phyloP scores from a whole-genome alignment of 2,888 invertebrate species.

The Isoperla grammatica region DNA sequence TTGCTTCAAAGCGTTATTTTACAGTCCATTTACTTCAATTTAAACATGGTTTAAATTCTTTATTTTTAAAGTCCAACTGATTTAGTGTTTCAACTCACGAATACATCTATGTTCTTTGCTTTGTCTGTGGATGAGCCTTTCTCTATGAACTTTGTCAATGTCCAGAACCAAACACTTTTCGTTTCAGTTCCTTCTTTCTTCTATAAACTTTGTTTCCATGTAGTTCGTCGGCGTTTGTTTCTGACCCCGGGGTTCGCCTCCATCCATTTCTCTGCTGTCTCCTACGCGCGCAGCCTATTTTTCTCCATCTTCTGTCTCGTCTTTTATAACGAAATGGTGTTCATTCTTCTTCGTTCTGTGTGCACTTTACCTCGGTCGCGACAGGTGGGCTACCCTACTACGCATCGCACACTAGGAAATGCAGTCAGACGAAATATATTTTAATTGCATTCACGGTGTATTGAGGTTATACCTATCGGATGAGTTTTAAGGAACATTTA shows the following conservation, averaged over 20 bases:
- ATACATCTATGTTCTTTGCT: not conserved
- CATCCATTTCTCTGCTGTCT: constrained; percentile 22
- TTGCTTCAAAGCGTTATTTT: too few relatives aligned
- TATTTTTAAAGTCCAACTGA: not conserved
- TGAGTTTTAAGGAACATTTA: too few relatives aligned
- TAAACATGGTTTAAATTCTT: too few relatives aligned
- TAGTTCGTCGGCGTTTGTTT: constrained; percentile 10
- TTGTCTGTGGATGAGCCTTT: not conserved
- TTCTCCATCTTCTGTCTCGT: constrained; percentile 1
- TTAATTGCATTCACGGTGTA: too few relatives aligned
- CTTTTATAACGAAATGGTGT: not conserved
- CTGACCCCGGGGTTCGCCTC: constrained; percentile 11
- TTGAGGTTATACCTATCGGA: too few relatives aligned
- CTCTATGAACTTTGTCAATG: constrained; percentile 4
- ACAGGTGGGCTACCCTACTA: too few relatives aligned
- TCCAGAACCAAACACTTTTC: not conserved
- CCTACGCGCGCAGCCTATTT: constrained; percentile 19
- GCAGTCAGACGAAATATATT: too few relatives aligned
- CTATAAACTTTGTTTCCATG: constrained; percentile 16
- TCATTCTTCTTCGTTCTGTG: constrained; percentile 24
- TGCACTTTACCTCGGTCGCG: not conserved
- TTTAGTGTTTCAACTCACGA: not conserved
- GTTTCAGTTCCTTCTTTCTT: constrained; percentile 1
- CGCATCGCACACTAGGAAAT: too few relatives aligned
- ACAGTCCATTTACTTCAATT: too few relatives aligned